phyloP scores from a whole-genome alignment of 1,140 invertebrate species.

The Zaprionus taronus region DNA sequence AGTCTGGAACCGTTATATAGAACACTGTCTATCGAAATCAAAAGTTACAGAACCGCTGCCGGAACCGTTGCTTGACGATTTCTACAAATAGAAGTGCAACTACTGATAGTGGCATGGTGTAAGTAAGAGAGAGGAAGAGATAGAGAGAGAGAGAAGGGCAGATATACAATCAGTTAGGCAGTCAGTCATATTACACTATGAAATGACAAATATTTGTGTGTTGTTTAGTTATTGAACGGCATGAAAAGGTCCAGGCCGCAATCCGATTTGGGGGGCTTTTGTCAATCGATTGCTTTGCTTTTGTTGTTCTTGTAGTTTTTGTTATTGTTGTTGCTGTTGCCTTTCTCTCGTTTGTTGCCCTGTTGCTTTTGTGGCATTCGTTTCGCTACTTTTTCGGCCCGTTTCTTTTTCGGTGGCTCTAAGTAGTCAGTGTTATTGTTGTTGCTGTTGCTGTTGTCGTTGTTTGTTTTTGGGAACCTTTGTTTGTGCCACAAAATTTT shows the following conservation, averaged over 20 bases:
- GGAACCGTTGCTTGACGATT: constrained; percentile 35
- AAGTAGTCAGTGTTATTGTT: constrained; percentile 37
- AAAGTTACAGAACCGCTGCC: constrained; percentile 67
- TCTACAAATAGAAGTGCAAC: constrained; percentile 43
- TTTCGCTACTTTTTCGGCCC: constrained; percentile 75
- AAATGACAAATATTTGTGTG: constrained; percentile 75
- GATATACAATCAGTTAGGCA: constrained; percentile 32
- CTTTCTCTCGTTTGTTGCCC: constrained; percentile 64
- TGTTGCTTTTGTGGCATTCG: constrained; percentile 67
- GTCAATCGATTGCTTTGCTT: constrained; percentile 73
- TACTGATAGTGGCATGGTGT: constrained; percentile 1
- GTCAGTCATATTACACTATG: constrained; percentile 62
- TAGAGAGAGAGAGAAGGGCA: background rate
- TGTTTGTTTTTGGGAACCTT: constrained; percentile 42
- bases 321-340: constrained; percentile 57
- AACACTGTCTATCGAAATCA: constrained; percentile 66
- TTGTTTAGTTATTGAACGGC: constrained; percentile 75
- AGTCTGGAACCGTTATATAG: constrained; percentile 58
- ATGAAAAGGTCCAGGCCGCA: constrained; percentile 73
- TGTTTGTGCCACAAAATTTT: constrained; percentile 72
- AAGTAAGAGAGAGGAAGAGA: background rate
- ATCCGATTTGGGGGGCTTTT: constrained; percentile 80
- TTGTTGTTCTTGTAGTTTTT: constrained; percentile 37
- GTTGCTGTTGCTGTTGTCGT: constrained; percentile 44
- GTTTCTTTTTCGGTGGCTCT: constrained; percentile 57